Evolutionary conservation across 2,797 vertebrate species (phyloP).

Genomic region (Bovichtus diacanthus): DNA sequence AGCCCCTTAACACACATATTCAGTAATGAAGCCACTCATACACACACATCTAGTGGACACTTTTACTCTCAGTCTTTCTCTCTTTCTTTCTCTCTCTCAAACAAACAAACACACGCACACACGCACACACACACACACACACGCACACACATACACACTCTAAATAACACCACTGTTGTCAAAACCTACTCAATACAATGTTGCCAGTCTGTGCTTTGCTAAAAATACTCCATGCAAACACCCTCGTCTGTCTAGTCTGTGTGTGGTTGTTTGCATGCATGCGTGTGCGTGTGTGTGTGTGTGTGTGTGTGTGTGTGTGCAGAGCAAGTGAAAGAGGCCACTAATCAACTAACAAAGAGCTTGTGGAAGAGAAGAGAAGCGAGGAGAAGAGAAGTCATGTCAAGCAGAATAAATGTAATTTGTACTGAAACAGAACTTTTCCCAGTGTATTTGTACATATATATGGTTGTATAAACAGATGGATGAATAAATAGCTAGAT

Average conservation of each 20-base stretch:
- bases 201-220: slow-evolving; percentile 77
- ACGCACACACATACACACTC: slow-evolving; percentile 20
- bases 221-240: slow-evolving; percentile 90
- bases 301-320: slow-evolving; percentile 23
- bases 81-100: slow-evolving; percentile 13
- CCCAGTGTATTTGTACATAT: not conserved
- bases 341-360: slow-evolving; percentile 91
- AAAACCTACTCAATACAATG: slow-evolving; percentile 81
- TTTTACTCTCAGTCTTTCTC: not conserved
- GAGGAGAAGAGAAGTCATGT: slow-evolving; percentile 27
- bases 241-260: slow-evolving; percentile 79
- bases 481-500: not conserved
- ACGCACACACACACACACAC: slow-evolving; percentile 9
- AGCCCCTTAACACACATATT: slow-evolving; percentile 60
- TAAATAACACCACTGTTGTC: slow-evolving; percentile 67
- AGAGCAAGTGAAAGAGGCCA: slow-evolving; percentile 82
- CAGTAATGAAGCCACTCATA: slow-evolving; percentile 16
- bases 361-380: slow-evolving; percentile 80
- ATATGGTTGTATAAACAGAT: not conserved
- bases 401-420: slow-evolving; percentile 20
- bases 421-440: slow-evolving; percentile 7
- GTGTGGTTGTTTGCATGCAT: slow-evolving; percentile 11
- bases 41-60: not conserved
- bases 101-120: slow-evolving; percentile 10
- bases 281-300: slow-evolving; percentile 39